Conservation (phyloP, 2,797 vertebrate genomes). For the Periparus ater region DNA sequence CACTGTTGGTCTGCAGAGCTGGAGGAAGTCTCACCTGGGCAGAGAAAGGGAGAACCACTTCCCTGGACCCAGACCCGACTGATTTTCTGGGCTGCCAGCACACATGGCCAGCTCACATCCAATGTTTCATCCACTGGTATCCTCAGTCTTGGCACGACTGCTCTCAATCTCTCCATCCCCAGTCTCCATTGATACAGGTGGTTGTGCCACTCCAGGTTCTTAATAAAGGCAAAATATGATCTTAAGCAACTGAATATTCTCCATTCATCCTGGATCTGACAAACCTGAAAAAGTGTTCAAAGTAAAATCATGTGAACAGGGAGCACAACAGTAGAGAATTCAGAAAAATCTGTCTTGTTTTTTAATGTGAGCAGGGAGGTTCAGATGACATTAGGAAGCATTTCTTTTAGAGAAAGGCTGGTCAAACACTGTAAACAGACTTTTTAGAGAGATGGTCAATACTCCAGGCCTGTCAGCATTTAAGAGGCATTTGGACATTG, state of each 20-base stretch:
- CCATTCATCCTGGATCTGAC: background rate
- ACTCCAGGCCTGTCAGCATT: background rate
- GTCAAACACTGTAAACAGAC: background rate
- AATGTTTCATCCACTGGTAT: background rate
- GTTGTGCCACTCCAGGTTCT: background rate
- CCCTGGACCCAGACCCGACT: accelerated
- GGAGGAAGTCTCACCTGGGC: background rate
- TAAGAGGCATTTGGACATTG: background rate
- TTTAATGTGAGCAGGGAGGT: background rate
- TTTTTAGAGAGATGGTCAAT: background rate
- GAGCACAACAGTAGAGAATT: background rate
- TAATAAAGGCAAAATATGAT: background rate
- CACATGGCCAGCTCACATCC: accelerated
- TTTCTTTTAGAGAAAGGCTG: background rate
- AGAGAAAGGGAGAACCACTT: background rate
- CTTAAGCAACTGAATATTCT: background rate
- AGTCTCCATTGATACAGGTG: background rate
- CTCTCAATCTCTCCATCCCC: background rate
- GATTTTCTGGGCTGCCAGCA: background rate
- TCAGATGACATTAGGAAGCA: background rate
- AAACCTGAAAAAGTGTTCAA: background rate
- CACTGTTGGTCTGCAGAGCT: background rate
- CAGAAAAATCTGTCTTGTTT: background rate
- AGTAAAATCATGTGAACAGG: background rate
- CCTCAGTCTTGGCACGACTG: background rate